A percentile compares a stretch with the other conserved stretches of the same genome.
phyloP scores from a whole-genome alignment of 2,888 invertebrate species.

The Philaethria dido region DNA sequence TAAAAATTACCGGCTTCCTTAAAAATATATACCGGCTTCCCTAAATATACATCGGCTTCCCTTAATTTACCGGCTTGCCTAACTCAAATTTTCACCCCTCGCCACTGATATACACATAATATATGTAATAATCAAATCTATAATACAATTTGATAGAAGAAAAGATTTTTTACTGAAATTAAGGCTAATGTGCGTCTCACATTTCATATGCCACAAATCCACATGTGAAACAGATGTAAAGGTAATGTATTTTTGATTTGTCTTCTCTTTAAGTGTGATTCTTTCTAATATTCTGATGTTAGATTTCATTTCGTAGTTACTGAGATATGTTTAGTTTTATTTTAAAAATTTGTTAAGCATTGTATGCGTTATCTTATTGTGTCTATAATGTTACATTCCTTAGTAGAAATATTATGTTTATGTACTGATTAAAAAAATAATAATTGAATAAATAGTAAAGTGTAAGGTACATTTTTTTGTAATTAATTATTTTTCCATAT shows the following conservation, averaged over 20 bases:
- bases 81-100: no score
- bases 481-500: no score
- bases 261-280: conserved; percentile 10
- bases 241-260: conserved; percentile 25
- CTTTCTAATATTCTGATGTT: neutral
- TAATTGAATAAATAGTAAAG: no score
- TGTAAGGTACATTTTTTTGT: no score
- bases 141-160: conserved; percentile 5
- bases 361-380: neutral
- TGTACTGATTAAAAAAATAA: no score
- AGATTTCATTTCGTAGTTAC: neutral
- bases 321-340: neutral
- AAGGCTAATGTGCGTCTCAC: conserved; percentile 33
- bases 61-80: no score
- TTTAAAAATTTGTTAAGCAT: neutral
- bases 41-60: no score
- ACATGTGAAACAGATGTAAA: conserved; percentile 29
- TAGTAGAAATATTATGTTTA: neutral
- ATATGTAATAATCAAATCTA: neutral
- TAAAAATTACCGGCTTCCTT: no score
- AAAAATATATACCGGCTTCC: no score
- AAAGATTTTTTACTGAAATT: conserved; percentile 31
- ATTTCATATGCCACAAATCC: conserved; percentile 22
- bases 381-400: neutral
- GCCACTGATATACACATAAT: no score